Base-by-base conservation (phyloP, 2,888 invertebrate species). In the Scaptodrosophila latifasciaeformis region DNA sequence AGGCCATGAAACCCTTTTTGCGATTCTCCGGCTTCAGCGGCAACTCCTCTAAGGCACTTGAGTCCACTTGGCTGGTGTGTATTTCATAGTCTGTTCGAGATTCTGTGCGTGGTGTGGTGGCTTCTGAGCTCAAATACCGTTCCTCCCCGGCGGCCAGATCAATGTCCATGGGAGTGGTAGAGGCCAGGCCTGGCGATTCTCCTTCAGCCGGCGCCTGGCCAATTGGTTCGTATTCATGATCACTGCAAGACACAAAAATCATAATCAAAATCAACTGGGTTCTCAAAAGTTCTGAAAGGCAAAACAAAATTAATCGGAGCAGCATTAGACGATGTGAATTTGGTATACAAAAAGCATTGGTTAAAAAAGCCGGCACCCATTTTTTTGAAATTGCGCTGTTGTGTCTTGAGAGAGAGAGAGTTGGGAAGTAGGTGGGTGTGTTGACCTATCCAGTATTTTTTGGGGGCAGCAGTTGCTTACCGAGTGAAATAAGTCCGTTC, bases 171-270 rank as follows among this genome's bases (percentile, higher is more conserved):
- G 34, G 19, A n/a, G 43, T 19, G 19, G 24, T 5, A 7, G 24
- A 7, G 37, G 18, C 17, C 15, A 9, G 37, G 37, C 34, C n/a
- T n/a, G n/a, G n/a, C n/a, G n/a, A n/a, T n/a, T n/a, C 24, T 24
- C 24, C 24, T 24, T 7, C 72, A 18, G 55, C 64, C 70, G 56
- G 65, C 61, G 92, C 92, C 77, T 92, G 91, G 84, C 92, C 93
- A 86, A 96, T 92, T 74, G 94, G 93, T 89, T 96, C 96, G 88
- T 96, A 96, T 88, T 95, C 94, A 91, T 96, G 95, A 90, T 95
- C 95, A 90, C 95, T 96, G 89, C 76, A 91, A 90, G 71, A 70
- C 82, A 54, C 35, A 24, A 54, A 27, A 34, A n/a, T 31, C 43
- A 9, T 46, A 19, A n/a, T 34, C 1, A 34, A 27, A n/a, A n/a